These are phyloP conservation scores for Tenthredo livida DNA, from an alignment of 2,888 invertebrate species.

Conservation along the genomic window DNA sequence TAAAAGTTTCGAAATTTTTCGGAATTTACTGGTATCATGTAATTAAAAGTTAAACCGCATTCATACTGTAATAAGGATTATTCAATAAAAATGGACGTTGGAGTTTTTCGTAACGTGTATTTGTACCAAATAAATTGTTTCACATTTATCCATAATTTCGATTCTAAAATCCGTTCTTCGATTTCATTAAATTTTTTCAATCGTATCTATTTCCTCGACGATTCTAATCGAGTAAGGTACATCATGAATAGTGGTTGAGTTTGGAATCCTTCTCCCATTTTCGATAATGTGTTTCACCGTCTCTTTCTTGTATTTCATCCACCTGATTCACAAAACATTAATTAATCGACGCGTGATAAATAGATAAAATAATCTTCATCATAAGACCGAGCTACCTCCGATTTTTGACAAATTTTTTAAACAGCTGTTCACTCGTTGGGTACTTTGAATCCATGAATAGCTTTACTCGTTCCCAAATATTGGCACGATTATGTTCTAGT, in stretches of 20 bases:
- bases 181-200: background rate
- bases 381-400: conserved; percentile 71
- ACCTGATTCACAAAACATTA: conserved; percentile 70
- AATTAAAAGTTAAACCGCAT: no score
- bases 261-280: conserved; percentile 78
- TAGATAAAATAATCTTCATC: background rate
- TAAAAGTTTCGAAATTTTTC: background rate
- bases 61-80: background rate
- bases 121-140: background rate
- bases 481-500: conserved; percentile 83
- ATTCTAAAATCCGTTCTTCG: background rate
- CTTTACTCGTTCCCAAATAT: conserved; percentile 84
- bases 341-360: background rate
- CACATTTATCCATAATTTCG: background rate
- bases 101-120: background rate
- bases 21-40: no score
- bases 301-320: conserved; percentile 80
- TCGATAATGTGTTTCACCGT: conserved; percentile 79
- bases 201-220: conserved; percentile 79
- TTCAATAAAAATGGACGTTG: background rate
- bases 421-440: conserved; percentile 81
- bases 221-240: conserved; percentile 84
- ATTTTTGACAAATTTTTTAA: conserved; percentile 80
- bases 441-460: conserved; percentile 82
- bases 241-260: conserved; percentile 82